phyloP scores from a whole-genome alignment of 2,113 vertebrate genomes.

The Collichthys lucidus region DNA sequence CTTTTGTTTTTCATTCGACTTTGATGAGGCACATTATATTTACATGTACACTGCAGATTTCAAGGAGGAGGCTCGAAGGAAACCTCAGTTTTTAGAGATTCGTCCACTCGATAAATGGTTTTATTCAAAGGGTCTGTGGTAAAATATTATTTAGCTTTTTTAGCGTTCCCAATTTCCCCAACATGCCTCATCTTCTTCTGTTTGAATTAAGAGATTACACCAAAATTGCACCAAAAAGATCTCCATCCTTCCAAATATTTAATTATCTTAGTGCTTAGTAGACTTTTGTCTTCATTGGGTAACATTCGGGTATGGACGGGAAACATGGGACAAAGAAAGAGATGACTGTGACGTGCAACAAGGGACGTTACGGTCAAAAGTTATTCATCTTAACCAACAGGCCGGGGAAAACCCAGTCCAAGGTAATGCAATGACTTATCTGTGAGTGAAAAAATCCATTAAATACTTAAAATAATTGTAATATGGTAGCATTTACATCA shows the following conservation, averaged over 20 bases:
- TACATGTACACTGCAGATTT: background rate
- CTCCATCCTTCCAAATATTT: background rate
- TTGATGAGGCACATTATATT: background rate
- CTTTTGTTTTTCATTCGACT: conserved; percentile 42
- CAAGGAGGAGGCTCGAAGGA: background rate
- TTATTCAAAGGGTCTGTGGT: too few species aligned
- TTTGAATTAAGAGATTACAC: background rate
- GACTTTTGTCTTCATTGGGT: background rate
- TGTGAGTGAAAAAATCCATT: too few species aligned
- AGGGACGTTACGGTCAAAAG: background rate
- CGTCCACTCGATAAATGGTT: background rate
- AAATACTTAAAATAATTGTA: too few species aligned
- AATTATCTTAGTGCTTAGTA: background rate
- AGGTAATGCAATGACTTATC: too few species aligned
- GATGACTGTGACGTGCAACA: background rate
- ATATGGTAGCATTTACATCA: too few species aligned
- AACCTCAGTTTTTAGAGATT: background rate
- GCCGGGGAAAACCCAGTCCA: too few species aligned
- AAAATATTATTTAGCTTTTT: background rate
- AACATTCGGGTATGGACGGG: too few species aligned
- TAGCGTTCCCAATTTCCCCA: background rate
- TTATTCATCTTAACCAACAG: background rate
- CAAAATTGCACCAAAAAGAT: background rate
- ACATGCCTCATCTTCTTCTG: background rate
- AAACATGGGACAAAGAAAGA: background rate